Evolutionary conservation across 30 jellyfish, hydroid and myxozoan species (phyloP).

Genomic region (Aurelia sp.): DNA sequence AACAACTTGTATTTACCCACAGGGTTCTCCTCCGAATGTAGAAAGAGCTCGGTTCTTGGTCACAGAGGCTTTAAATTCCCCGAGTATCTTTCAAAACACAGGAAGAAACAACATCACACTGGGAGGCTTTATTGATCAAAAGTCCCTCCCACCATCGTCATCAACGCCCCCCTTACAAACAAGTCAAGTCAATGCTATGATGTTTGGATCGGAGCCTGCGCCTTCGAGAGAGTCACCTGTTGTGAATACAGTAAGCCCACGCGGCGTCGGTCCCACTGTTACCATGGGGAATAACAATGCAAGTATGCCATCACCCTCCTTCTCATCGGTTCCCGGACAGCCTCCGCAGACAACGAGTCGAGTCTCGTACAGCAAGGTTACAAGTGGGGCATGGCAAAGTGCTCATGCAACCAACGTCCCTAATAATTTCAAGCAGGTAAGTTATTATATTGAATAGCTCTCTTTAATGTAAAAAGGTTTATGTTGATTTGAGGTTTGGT

Average conservation of each 20-base stretch:
- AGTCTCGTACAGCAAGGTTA: conserved; percentile 80
- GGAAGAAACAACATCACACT: conserved; percentile 69
- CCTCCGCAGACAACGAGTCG: conserved; percentile 38
- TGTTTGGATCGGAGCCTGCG: conserved; percentile 38
- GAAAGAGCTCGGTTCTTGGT: conserved; percentile 96
- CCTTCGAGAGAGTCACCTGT: conserved; percentile 53
- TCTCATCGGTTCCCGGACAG: conserved; percentile 36
- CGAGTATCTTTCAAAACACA: conserved; percentile 86
- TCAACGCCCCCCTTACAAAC: conserved; percentile 41
- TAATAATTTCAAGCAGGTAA: conserved; percentile 10
- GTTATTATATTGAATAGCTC: not conserved
- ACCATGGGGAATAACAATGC: conserved; percentile 12
- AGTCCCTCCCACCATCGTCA: conserved; percentile 34
- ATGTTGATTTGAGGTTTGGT: no score
- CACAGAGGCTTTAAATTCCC: conserved; percentile 97
- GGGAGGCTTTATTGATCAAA: conserved; percentile 87
- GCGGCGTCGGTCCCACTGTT: conserved; percentile 36
- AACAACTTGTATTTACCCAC: not conserved
- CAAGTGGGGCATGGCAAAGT: conserved; percentile 84
- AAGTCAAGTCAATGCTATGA: conserved; percentile 15
- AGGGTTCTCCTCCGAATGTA: conserved; percentile 93
- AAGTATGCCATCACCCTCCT: conserved; percentile 25
- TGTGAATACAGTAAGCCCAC: conserved; percentile 49
- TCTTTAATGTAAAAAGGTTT: no score
- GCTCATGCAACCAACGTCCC: conserved; percentile 18